Evolutionary conservation across 2,888 invertebrate species (phyloP), one percentile per base, ranked within the genome.

Genomic region (Nomada fabriciana): DNA sequence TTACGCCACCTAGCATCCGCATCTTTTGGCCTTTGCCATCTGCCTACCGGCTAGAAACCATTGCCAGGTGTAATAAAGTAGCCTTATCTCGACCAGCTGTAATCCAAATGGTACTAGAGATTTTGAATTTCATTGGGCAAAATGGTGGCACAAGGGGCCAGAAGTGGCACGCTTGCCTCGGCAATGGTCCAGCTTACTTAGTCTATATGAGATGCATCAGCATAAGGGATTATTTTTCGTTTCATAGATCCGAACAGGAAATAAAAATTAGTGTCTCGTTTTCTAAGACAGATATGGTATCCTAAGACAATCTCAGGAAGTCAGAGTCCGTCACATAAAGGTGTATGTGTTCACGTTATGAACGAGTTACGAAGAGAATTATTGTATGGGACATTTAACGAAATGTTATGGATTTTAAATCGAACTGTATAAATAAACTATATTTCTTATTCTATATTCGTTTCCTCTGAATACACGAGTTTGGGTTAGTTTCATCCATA

Each of bases 91-190:
- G 42, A 36, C 57, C 72, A 76, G 80, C 76, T 81, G 82, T 78
- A 70, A 84, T 76, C 86, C 76, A 82, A 82, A 88, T 80, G 84
- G 80, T 67, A 77, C 80, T 69, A 72, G 88, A 90, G 88, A 89
- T 91, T 90, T 89, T 88, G 86, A 90, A 90, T 90, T 90, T 90
- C 82, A 78, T 83, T 69, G 82, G 81, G 76, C 36, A 74, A 69
- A 82, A 68, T 43, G 78, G 65, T 50, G 61, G 76, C 61, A 10
- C 43, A 59, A 43, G 52, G n/a, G 79, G 36, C 53, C 25, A 57
- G 78, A 57, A 67, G 50, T 29, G 65, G 75, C 61, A 55, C 71
- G 79, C 68, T 82, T 76, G 73, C 74, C 76, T 84, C 84, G 84
- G 86, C 86, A 86, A 79, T 80, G 74, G 76, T 86, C 86, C 81